Percentiles rank a stretch among this genome's conserved stretches.
Evolutionary conservation across 2,888 invertebrate genomes (phyloP).

Genomic region (Harpagoxenus sublaevis): DNA sequence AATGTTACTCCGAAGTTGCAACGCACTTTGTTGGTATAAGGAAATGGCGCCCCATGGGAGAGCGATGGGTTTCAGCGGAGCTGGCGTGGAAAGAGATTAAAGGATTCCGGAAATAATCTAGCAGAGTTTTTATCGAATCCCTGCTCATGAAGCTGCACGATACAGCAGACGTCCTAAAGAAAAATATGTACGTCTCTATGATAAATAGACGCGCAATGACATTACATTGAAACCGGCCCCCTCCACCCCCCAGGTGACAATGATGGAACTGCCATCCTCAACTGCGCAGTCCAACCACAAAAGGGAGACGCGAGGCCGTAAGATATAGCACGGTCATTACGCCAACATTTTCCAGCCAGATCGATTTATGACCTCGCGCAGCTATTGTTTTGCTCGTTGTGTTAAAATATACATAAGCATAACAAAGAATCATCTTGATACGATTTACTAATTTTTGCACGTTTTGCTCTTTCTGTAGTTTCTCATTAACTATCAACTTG

Average conservation of each 20-base stretch:
- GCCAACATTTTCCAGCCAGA: slow-evolving; percentile 68
- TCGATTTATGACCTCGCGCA: slow-evolving; percentile 67
- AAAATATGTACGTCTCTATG: slow-evolving; percentile 67
- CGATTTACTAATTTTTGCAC: slow-evolving; percentile 15
- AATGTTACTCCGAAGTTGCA: slow-evolving; percentile 45
- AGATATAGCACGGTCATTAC: slow-evolving; percentile 72
- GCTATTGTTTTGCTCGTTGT: slow-evolving; percentile 50
- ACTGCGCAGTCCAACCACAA: slow-evolving; percentile 45
- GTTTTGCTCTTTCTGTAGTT: not conserved
- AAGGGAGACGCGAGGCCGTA: slow-evolving; percentile 63
- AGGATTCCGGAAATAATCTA: slow-evolving; percentile 55
- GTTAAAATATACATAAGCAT: slow-evolving; percentile 12
- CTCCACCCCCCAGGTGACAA: slow-evolving; percentile 66
- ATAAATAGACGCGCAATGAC: slow-evolving; percentile 71
- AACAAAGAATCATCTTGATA: slow-evolving; percentile 12
- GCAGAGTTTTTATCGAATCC: slow-evolving; percentile 44
- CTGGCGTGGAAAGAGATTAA: slow-evolving; percentile 54
- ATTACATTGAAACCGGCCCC: slow-evolving; percentile 65
- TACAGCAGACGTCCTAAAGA: slow-evolving; percentile 58
- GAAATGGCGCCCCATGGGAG: slow-evolving; percentile 40
- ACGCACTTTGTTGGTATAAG: slow-evolving; percentile 42
- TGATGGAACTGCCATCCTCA: slow-evolving; percentile 70
- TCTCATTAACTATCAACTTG: not conserved
- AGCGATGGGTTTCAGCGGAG: slow-evolving; percentile 43
- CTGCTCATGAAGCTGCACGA: slow-evolving; percentile 54